These are phyloP conservation scores for Mormyrus proboscirostris DNA, from an alignment of 2,797 vertebrate genomes.

Conservation along the genomic window DNA sequence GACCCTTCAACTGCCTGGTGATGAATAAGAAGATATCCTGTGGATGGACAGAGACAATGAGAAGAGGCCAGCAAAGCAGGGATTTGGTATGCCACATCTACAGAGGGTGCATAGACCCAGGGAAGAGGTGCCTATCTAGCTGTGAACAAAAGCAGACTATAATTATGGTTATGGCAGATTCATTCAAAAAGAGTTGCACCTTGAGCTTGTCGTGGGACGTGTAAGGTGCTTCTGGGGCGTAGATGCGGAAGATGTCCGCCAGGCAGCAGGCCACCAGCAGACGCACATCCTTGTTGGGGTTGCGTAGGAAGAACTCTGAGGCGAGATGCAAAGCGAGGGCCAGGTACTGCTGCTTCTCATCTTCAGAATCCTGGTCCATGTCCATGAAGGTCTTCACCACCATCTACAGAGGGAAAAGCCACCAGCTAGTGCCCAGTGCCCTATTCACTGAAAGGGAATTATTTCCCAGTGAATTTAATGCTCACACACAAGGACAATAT, in stretches of 20 bases:
- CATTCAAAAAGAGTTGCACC: background rate
- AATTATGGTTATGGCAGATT: background rate
- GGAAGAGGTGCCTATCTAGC: background rate
- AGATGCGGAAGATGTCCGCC: slow-evolving; percentile 98
- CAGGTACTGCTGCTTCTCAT: slow-evolving; percentile 98
- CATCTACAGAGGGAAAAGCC: slow-evolving; percentile 66
- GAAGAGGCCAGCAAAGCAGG: background rate
- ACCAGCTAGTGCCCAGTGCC: background rate
- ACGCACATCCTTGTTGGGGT: slow-evolving; percentile 98
- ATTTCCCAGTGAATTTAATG: background rate
- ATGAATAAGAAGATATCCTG: slow-evolving; percentile 99
- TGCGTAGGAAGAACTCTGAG: slow-evolving; percentile 98
- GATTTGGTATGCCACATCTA: background rate
- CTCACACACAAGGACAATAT: background rate
- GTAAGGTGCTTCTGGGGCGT: slow-evolving; percentile 96
- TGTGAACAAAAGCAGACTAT: background rate
- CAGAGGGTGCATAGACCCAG: background rate
- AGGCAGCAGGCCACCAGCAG: slow-evolving; percentile 97
- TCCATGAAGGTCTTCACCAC: slow-evolving; percentile 99
- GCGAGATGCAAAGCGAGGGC: slow-evolving; percentile 95
- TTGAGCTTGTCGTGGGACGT: slow-evolving; percentile 97
- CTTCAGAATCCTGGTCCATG: slow-evolving; percentile 99
- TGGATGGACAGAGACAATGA: background rate
- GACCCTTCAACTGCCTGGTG: slow-evolving; percentile 94
- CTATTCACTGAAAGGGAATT: background rate